A percentile compares a stretch with the other conserved stretches of the same genome.
Conservation (phyloP, 2,113 vertebrate species). For the Apeltes quadracus region DNA sequence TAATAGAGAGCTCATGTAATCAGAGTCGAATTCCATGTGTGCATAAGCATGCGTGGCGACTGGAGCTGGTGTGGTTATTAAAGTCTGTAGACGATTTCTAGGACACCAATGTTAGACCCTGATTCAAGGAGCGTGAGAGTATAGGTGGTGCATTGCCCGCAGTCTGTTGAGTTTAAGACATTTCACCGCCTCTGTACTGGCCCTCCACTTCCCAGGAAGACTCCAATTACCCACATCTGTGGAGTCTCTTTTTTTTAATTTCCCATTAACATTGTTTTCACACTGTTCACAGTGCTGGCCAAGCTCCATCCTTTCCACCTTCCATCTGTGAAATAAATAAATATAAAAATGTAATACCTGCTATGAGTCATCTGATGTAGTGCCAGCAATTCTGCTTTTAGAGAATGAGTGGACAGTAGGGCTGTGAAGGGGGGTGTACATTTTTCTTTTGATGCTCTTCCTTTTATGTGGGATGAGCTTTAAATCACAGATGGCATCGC, state of each 20-base stretch:
- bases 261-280: slow-evolving; percentile 4
- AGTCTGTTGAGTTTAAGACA: background rate
- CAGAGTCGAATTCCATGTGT: no score
- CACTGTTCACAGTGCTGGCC: background rate
- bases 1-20: no score
- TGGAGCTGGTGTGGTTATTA: no score
- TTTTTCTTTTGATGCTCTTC: background rate
- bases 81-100: no score
- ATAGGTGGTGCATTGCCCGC: background rate
- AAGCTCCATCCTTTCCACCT: background rate
- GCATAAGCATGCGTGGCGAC: no score
- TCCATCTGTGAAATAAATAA: background rate
- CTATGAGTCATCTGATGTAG: background rate
- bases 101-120: background rate
- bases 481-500: background rate
- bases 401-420: background rate
- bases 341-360: background rate
- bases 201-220: background rate
- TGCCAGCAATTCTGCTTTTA: background rate
- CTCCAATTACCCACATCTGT: background rate
- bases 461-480: slow-evolving; percentile 16
- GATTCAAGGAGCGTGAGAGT: background rate
- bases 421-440: background rate
- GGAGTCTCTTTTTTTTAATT: background rate
- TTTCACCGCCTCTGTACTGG: background rate